Evolutionary conservation across 2,797 vertebrate genomes (phyloP).

Genomic region (Coreius guichenoti): DNA sequence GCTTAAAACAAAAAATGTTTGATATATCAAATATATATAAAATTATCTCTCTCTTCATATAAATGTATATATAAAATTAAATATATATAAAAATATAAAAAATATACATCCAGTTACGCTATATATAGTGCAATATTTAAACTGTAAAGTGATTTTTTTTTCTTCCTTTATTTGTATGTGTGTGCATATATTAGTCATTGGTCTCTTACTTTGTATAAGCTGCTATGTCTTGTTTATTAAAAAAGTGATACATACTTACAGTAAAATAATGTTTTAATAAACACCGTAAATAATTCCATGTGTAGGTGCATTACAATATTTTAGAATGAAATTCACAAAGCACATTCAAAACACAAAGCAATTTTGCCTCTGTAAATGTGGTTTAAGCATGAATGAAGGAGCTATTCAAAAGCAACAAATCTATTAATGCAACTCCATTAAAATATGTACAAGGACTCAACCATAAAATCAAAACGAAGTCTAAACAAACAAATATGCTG

Average conservation of each 20-base stretch:
- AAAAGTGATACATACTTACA: no score
- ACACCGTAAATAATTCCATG: neutral
- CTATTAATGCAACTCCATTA: conserved; percentile 40
- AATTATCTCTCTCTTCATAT: no score
- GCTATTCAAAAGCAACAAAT: conserved; percentile 32
- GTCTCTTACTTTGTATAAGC: no score
- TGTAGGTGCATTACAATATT: neutral
- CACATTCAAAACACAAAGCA: neutral
- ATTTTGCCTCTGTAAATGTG: conserved; percentile 22
- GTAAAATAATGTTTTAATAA: neutral
- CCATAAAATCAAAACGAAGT: conserved; percentile 25
- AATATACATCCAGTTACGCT: no score
- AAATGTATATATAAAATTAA: no score
- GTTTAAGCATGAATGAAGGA: conserved; percentile 39
- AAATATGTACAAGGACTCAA: conserved; percentile 30
- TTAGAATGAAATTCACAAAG: neutral
- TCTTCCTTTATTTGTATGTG: no score
- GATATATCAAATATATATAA: no score
- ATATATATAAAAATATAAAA: no score
- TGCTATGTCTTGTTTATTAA: no score
- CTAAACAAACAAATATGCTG: conserved; percentile 40
- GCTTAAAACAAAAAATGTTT: neutral
- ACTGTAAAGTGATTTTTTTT: no score
- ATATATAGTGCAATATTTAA: no score
- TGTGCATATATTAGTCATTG: no score